Evolutionary conservation across 2,113 vertebrate genomes (phyloP), one percentile per base, ranked within the genome.

Genomic region (Erythrolamprus reginae): DNA sequence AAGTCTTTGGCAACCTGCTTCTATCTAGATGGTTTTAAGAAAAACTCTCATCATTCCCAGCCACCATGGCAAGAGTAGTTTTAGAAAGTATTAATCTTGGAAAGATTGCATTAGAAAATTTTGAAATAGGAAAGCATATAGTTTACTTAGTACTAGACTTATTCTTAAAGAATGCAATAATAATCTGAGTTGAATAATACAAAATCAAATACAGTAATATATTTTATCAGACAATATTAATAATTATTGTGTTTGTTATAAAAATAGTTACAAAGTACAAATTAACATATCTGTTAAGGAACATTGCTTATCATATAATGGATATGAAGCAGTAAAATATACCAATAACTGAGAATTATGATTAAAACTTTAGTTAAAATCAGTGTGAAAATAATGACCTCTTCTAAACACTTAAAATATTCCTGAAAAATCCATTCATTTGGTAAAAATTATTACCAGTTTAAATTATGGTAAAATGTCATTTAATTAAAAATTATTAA

Each of bases 391-490:
- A 90, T 33, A 58, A 90, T 88, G 90, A 82, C 82, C 1, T 0
- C 58, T 13, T 85, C 21, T 1, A 53, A 84, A 87, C 92, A 91
- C 91, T 13, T 83, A 92, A 9, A 90, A 53, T 0, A 0, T 52
- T 85, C 9, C n/a, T 21, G 33, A 93, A 58, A 89, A 82, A 92
- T 28, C 91, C 42, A 45, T 38, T 88, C 87, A 82, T 92, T 28
- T 3, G 85, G 77, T 19, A 90, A 51, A 38, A 86, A 70, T 45
- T 21, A 42, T 19, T 86, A 23, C 42, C 61, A 55, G 10, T 85
- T 86, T 82, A 52, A 92, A 47, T 7, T 38, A 55, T 42, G 88
- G 48, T 91, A 58, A 93, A 95, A 93, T 89, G 52, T 28, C 51
- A 45, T 50, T 53, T 56, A 88, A 89, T 26, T 93, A 93, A 42